Percentiles rank a stretch among this genome's conserved stretches.
These are phyloP conservation scores for Yponomeuta plumbellus DNA, from an alignment of 2,888 invertebrate species.

Conservation along the genomic window DNA sequence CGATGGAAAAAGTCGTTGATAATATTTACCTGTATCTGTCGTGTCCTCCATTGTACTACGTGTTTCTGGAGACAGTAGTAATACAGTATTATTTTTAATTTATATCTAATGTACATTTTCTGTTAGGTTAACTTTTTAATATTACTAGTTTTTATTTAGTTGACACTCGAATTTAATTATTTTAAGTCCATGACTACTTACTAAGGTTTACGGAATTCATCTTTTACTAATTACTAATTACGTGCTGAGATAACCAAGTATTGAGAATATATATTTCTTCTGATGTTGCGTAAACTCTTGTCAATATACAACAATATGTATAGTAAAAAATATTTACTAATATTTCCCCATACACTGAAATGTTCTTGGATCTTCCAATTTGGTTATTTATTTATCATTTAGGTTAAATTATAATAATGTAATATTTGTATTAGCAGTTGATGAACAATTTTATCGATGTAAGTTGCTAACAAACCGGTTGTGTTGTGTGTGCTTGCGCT, in stretches of 20 bases:
- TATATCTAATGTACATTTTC: slow-evolving; percentile 60
- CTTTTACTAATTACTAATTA: neutral
- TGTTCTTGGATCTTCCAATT: slow-evolving; percentile 62
- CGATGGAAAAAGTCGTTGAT: neutral
- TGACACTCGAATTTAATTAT: slow-evolving; percentile 42
- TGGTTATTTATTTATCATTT: slow-evolving; percentile 67
- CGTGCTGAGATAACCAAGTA: neutral
- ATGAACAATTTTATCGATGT: slow-evolving; percentile 64
- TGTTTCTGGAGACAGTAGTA: slow-evolving; percentile 63
- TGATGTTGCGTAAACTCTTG: neutral
- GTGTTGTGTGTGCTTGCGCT: slow-evolving; percentile 74
- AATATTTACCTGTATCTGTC: no score
- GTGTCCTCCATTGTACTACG: slow-evolving; percentile 31
- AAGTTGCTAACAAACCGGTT: slow-evolving; percentile 73
- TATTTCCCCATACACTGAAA: slow-evolving; percentile 16
- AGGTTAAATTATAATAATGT: slow-evolving; percentile 43
- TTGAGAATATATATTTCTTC: neutral
- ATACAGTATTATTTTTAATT: slow-evolving; percentile 72
- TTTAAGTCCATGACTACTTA: slow-evolving; percentile 6
- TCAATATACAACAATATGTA: neutral
- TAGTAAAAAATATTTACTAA: slow-evolving; percentile 1
- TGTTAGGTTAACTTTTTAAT: slow-evolving; percentile 54
- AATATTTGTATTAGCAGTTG: slow-evolving; percentile 44
- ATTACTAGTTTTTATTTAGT: slow-evolving; percentile 53
- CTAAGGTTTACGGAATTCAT: neutral